A percentile compares a stretch with the other conserved stretches of the same genome.
Evolutionary conservation across 2,113 vertebrate species (phyloP).

Genomic region (Amphiprion ocellaris): DNA sequence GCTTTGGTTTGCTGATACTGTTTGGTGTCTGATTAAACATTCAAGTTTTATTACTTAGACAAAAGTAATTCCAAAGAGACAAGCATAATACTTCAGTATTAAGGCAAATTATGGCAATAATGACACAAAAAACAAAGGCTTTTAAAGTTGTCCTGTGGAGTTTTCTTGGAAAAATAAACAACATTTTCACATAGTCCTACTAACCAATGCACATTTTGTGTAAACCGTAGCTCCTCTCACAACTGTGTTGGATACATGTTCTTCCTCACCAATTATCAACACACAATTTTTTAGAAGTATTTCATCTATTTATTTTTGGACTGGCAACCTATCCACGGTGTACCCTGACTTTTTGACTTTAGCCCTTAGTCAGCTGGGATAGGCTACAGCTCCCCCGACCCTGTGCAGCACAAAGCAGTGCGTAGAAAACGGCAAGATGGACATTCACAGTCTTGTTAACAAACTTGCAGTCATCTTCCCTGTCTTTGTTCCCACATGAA

Average conservation of each 20-base stretch:
- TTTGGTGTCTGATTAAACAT: not conserved
- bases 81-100: conserved; percentile 20
- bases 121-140: conserved; percentile 15
- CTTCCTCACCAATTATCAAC: not conserved
- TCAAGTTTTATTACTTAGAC: conserved; percentile 22
- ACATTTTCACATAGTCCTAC: no score
- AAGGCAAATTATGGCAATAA: conserved; percentile 22
- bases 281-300: not conserved
- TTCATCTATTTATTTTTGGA: not conserved
- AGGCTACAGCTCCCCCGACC: no score
- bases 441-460: no score
- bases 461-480: not conserved
- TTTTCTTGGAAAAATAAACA: not conserved
- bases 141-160: conserved; percentile 13
- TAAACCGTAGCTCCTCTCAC: no score
- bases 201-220: no score
- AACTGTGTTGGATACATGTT: not conserved
- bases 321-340: no score
- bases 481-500: not conserved
- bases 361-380: no score
- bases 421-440: no score
- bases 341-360: no score
- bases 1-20: not conserved
- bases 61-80: conserved; percentile 44
- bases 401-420: no score